Evolutionary conservation across 2,113 vertebrate genomes (phyloP), one percentile per base, ranked within the genome.

Genomic region (Ariopsis seemanni): DNA sequence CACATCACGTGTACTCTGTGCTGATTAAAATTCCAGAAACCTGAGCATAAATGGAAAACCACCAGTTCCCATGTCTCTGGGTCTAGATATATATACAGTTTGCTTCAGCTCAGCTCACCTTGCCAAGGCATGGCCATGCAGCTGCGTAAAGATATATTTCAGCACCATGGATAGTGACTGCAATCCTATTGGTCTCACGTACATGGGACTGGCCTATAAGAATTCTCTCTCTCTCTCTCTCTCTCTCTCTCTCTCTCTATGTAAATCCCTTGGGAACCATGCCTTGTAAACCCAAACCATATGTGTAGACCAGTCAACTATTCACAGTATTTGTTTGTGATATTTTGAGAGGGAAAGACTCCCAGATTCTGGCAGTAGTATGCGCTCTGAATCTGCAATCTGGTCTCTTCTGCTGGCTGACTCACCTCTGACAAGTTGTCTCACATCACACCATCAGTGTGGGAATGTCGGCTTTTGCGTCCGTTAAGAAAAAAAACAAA

Each of bases 151-250:
- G 48, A 48, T 69, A n/a, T n/a, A 74, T 86, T 90, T 92, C 91
- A 93, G 93, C 83, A 93, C 93, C 79, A n/a, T 14, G 87, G 90
- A 93, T 57, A 92, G 91, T 58, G 77, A 75, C 25, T 69, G 52
- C 80, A 30, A 9, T 82, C 11, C 82, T 65, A 83, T 83, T 83
- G 62, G 62, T 83, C 14, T 25, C 60, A 65, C 25, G 42, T 50
- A 5, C 10, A 18, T 34, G 65, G 42, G 34, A 52, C 81, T 50
- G 60, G 80, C 80, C 81, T 83, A 67, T 67, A 67, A 67, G 48
- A 65, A 18, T 7, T 55, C 10, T 71, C 8, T 53, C 42, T 42
- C 34, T 42, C 34, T 42, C 34, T 34, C 34, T 34, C 34, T 34
- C 34, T 34, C 34, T 34, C 34, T 34, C 34, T 34, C 34, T 42